phyloP scores from a whole-genome alignment of 2,113 vertebrate genomes.

The Epinephelus lanceolatus region DNA sequence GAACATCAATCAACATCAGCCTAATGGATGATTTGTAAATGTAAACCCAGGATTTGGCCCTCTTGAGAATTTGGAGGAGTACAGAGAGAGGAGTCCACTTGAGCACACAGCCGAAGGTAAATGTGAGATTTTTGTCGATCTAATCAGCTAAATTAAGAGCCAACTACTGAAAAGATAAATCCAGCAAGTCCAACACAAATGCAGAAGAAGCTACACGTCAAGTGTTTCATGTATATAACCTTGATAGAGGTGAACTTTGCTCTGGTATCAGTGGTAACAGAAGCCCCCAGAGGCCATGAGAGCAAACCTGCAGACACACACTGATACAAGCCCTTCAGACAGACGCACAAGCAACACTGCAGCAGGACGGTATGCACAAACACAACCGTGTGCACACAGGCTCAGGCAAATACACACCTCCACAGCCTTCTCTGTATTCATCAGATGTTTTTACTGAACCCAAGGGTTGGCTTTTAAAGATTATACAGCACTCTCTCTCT shows the following conservation, averaged over 20 bases:
- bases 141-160: conserved; percentile 18
- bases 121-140: not conserved
- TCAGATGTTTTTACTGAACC: conserved; percentile 74
- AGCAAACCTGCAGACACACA: conserved; percentile 48
- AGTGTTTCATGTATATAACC: conserved; percentile 57
- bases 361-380: conserved; percentile 33
- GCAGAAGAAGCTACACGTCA: conserved; percentile 7
- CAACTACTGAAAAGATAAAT: conserved; percentile 10
- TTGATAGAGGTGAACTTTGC: conserved; percentile 72
- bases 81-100: not conserved
- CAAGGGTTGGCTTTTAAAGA: conserved; percentile 77
- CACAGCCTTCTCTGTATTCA: conserved; percentile 76
- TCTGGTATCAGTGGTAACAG: conserved; percentile 74
- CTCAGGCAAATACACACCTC: conserved; percentile 31
- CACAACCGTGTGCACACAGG: conserved; percentile 15
- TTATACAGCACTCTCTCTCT: conserved; percentile 72
- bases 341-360: conserved; percentile 23
- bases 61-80: conserved; percentile 5
- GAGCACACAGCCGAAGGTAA: conserved; percentile 12
- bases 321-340: conserved; percentile 53
- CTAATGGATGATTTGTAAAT: conserved; percentile 27
- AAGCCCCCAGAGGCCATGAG: conserved; percentile 64
- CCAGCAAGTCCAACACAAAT: conserved; percentile 19
- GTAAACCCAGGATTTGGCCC: conserved; percentile 14
- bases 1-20: conserved; percentile 33